Conservation (phyloP, 2,113 vertebrate genomes). For the Ictidomys tridecemlineatus region DNA sequence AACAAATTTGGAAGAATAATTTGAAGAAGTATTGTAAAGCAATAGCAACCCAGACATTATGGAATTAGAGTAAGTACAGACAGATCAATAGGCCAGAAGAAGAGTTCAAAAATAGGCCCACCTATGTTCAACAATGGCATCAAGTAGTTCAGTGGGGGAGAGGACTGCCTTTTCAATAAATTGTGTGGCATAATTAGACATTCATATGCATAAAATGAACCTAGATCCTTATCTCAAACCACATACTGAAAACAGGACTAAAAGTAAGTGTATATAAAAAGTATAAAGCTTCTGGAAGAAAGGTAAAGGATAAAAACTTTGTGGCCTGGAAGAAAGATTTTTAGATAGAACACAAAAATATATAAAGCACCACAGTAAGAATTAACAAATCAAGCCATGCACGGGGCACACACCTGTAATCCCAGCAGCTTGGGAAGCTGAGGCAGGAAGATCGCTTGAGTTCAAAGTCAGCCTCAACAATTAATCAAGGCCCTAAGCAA, state of each 20-base stretch:
- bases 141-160: background rate
- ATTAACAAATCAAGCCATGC: no score
- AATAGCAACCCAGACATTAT: background rate
- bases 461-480: no score
- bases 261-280: no score
- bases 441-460: no score
- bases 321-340: background rate
- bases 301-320: background rate
- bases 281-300: background rate
- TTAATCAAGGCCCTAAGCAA: no score
- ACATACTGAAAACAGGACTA: no score
- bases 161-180: background rate
- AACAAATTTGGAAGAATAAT: no score
- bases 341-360: background rate
- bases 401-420: no score
- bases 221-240: background rate
- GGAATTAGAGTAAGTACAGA: background rate
- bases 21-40: background rate
- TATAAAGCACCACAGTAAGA: background rate
- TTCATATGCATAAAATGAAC: background rate
- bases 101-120: background rate
- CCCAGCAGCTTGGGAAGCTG: no score
- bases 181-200: background rate
- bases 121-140: background rate
- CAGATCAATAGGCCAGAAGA: background rate